These are phyloP conservation scores for Ceramica pisi DNA, from an alignment of 2,888 invertebrate genomes.

Conservation along the genomic window DNA sequence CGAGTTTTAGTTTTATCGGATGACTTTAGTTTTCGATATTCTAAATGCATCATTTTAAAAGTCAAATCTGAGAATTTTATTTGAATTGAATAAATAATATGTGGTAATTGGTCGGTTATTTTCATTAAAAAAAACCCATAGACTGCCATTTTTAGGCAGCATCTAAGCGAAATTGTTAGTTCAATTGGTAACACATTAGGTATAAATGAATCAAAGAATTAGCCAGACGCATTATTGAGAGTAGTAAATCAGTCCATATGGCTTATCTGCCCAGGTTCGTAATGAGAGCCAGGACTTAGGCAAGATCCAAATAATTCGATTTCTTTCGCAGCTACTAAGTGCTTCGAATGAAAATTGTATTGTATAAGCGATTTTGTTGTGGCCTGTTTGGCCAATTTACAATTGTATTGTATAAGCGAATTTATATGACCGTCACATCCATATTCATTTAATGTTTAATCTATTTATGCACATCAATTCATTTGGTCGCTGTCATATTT, in stretches of 20 bases:
- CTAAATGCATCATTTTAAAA: too few species aligned
- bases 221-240: conserved; percentile 12
- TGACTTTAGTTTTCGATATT: not conserved
- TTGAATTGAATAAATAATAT: too few species aligned
- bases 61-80: too few species aligned
- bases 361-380: too few species aligned
- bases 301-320: not conserved
- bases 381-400: too few species aligned
- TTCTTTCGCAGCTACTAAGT: not conserved
- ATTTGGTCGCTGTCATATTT: too few species aligned
- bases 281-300: conserved; percentile 1
- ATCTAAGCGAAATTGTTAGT: not conserved
- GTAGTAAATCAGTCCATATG: conserved; percentile 27
- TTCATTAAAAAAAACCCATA: not conserved
- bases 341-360: not conserved
- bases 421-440: too few species aligned
- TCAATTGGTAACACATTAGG: not conserved
- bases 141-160: not conserved
- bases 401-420: too few species aligned
- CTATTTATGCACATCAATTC: too few species aligned
- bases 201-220: conserved; percentile 16
- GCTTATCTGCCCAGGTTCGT: not conserved
- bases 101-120: too few species aligned
- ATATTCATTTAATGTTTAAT: too few species aligned
- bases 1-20: not conserved